Evolutionary conservation across 2,113 vertebrate species (phyloP), one percentile per base, ranked within the genome.

Genomic region (Suncus etruscus): DNA sequence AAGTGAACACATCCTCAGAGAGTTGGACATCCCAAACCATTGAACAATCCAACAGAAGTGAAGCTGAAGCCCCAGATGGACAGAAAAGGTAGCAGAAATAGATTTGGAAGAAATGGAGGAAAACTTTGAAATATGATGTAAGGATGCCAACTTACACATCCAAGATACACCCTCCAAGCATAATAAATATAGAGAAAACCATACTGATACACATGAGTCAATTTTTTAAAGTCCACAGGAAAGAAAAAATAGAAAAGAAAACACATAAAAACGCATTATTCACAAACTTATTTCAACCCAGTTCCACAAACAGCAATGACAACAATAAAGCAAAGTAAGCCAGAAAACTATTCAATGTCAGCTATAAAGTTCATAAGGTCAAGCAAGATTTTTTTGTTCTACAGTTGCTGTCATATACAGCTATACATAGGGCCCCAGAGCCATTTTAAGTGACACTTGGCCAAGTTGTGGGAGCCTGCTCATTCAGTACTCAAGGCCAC

Each of bases 231-330:
- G 78, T 88, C 51, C 32, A 61, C 82, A 82, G n/a, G 11, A 76
- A 39, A 90, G 80, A 78, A 31, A 45, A 80, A 91, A 77, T 69
- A 29, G 85, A 70, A 88, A 87, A 86, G 68, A 58, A 70, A 4
- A 29, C 3, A 66, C 8, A 69, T n/a, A 75, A 14, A 84, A 61
- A 15, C 58, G 39, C 8, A n/a, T 63, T 29, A 92, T 70, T 27
- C 73, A 79, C 27, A 24, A 73, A 70, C 51, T 54, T 86, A 8
- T 32, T 47, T 70, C 8, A 73, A 47, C 58, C 58, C 14, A 61
- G 39, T 61, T 20, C 58, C 15, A 61, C 58, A 22, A 61, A 61
- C 16, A 5, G 39, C 39, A 39, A 39, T 39, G 54, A 77, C 80
- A 74, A 25, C 5, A 74, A 10, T 18, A 47, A 92, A 91, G 39